A percentile compares a stretch with the other conserved stretches of the same genome.
These are phyloP conservation scores for Nymphalis c-album DNA, from an alignment of 2,888 invertebrate genomes.

Conservation along the genomic window DNA sequence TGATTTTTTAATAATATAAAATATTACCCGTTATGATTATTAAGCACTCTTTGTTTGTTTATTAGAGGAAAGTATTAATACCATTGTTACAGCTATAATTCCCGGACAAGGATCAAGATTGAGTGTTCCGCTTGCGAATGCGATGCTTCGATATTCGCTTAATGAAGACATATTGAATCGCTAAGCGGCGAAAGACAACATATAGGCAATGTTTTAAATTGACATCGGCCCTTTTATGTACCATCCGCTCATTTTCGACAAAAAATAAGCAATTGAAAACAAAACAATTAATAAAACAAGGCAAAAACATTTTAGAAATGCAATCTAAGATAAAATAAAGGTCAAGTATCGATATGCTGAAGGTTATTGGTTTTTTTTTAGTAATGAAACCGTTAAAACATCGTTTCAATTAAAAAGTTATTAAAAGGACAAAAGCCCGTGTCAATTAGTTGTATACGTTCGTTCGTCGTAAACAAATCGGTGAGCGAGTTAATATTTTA, in stretches of 20 bases:
- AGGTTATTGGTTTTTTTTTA: background rate
- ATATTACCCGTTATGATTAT: background rate
- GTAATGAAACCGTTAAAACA: slow-evolving; percentile 3
- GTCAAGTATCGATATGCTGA: background rate
- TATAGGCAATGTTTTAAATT: slow-evolving; percentile 77
- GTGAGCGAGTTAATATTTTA: slow-evolving; percentile 69
- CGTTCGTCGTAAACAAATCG: slow-evolving; percentile 62
- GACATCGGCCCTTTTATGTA: slow-evolving; percentile 66
- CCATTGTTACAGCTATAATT: slow-evolving; percentile 62
- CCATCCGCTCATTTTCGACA: slow-evolving; percentile 29
- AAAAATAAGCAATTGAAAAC: slow-evolving; percentile 27
- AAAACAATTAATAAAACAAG: slow-evolving; percentile 15
- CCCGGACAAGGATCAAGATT: slow-evolving; percentile 74
- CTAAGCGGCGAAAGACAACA: slow-evolving; percentile 73
- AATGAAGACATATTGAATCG: slow-evolving; percentile 82
- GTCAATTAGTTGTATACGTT: slow-evolving; percentile 69
- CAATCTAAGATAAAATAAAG: background rate
- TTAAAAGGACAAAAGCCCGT: slow-evolving; percentile 52
- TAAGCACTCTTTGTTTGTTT: background rate
- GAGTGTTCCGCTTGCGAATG: slow-evolving; percentile 72
- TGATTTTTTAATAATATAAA: too few relatives aligned
- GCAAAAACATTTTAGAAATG: background rate
- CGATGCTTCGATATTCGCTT: slow-evolving; percentile 76
- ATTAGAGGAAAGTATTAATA: slow-evolving; percentile 49
- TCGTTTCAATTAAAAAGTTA: slow-evolving; percentile 30